Evolutionary conservation across 2,797 vertebrate genomes (phyloP), one percentile per base, ranked within the genome.

Genomic region (Chaenodraco wilsoni): DNA sequence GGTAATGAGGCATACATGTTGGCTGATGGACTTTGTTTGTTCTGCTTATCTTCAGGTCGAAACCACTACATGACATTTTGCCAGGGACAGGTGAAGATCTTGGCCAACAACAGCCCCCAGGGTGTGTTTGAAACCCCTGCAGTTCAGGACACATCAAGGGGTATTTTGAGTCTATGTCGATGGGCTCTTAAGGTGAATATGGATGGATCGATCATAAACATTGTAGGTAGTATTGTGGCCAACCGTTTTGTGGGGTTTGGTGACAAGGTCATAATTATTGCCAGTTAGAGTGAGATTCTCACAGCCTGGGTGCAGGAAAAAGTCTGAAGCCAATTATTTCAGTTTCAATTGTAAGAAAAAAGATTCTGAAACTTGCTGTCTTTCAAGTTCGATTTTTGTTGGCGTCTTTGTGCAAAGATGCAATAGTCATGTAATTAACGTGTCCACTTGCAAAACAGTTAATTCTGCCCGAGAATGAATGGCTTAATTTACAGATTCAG

Each of bases 1-100:
- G 54, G 72, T 84, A 88, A 91, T 88, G 87, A 91, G 81, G 82
- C 81, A 45, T 83, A 54, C 68, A 78, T 75, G 57, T 72, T 78
- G 74, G 79, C 59, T 78, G 83, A 82, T 87, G 69, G 74, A 81
- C 72, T 82, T 56, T 0, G 48, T 84, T 88, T 84, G 62, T 87
- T 72, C 79, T 73, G 78, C 78, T 87, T 81, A 81, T 81, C 71
- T 71, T 82, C 69, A 79, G 81, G 80, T 88, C 17, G 4, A 72
- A 82, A 69, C 52, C 46, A 58, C 10, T 33, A 65, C 3, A 9
- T 81, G 65, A 79, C 69, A 74, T 71, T 72, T 79, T 85, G 57
- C 54, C 58, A 21, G 52, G 60, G 72, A 85, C 74, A 65, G 73
- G 70, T 72, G 66, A 68, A 80, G 65, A 65, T 71, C 45, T 43